Evolutionary conservation across 2,888 invertebrate species (phyloP), one percentile per base, ranked within the genome.

Genomic region (Axea sp.): DNA sequence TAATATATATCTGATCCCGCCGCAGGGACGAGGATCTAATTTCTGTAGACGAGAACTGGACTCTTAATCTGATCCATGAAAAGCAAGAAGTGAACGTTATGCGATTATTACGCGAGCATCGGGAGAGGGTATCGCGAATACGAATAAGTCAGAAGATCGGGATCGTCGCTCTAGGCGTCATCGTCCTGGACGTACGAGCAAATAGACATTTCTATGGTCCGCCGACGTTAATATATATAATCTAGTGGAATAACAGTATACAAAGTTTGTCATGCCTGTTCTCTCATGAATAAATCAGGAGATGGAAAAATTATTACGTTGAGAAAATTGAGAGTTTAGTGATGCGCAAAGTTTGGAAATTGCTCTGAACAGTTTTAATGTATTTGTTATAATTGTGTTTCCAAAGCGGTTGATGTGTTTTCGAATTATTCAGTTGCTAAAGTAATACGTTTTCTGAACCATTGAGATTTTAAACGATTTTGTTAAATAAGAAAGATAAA

Each of bases 51-150:
- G 59, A 71, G 71, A 51, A 11, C 51, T 24, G 59, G 76, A 75
- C 59, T 74, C 69, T 78, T 83, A 83, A 83, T 83, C 83, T 81
- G 83, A 83, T 83, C 77, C 76, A 77, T 77, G 78, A 76, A 79
- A 74, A 57, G 75, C 75, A 74, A 57, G 76, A 77, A 78, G 79
- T 75, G 77, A 79, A 77, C 77, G 77, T 78, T 80, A 77, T 77
- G 78, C 81, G 77, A 80, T 81, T 82, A 82, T 82, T 79, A 81
- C 78, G 62, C 74, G 39, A 49, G 11, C 39, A 14, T 41, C 9
- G 28, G 53, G 35, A 15, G 5, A 8, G 45, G 45, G 55, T n/a
- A 68, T 49, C 64, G 64, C 49, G 64, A 62, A 60, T 37, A 26
- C 31, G 60, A 65, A 68, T 72, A 57, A 68, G 51, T 30, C 28